Conservation (phyloP, 2,797 vertebrate genomes). For the Alcedo atthis region DNA sequence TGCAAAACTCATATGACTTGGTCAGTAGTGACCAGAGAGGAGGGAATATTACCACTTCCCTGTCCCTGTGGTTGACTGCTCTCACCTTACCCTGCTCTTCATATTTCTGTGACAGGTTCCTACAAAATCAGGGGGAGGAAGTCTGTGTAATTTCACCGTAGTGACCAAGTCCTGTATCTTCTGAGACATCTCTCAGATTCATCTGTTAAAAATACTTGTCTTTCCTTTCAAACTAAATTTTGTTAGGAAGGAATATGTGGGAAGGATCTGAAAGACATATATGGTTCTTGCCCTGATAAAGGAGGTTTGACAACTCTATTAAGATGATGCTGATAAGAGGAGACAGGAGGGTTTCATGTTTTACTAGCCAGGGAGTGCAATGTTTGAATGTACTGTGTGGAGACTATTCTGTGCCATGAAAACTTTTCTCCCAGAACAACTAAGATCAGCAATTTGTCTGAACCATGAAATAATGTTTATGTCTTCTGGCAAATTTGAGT, state of each 20-base stretch:
- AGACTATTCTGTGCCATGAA: background rate
- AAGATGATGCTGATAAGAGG: background rate
- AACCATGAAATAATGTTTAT: slow-evolving; percentile 6
- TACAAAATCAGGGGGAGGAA: background rate
- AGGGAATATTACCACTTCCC: background rate
- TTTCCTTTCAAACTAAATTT: background rate
- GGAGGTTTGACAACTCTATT: background rate
- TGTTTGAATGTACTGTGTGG: background rate
- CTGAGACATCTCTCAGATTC: background rate
- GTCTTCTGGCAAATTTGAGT: slow-evolving; percentile 50
- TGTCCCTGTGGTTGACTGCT: background rate
- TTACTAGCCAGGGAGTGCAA: background rate
- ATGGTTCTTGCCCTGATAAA: background rate
- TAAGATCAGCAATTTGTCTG: slow-evolving; percentile 35
- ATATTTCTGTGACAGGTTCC: background rate
- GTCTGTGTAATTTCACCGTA: background rate
- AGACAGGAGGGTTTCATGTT: background rate
- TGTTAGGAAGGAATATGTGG: background rate
- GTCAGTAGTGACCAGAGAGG: background rate
- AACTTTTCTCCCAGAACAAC: slow-evolving; percentile 2
- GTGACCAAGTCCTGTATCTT: background rate
- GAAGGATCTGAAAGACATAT: background rate
- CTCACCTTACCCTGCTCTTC: background rate
- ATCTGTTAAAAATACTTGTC: background rate
- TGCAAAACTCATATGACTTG: background rate